phyloP scores from a whole-genome alignment of 2,113 vertebrate genomes.

The Perca schrenkii region DNA sequence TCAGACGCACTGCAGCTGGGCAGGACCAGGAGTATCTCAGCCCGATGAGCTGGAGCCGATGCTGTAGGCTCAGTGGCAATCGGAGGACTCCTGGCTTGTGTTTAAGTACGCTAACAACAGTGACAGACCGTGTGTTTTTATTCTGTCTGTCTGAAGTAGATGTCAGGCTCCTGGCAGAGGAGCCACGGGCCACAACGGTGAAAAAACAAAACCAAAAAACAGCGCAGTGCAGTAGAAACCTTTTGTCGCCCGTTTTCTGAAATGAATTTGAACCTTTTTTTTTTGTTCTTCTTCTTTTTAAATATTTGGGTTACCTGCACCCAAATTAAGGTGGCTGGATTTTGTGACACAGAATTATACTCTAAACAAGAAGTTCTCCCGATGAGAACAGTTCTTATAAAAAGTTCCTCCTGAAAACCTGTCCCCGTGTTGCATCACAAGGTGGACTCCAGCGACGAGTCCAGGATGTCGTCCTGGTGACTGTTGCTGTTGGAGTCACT shows the following conservation, averaged over 20 bases:
- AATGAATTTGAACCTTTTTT: constrained; percentile 80
- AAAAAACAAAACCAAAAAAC: constrained; percentile 48
- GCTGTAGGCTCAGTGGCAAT: constrained; percentile 17
- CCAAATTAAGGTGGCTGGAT: constrained; percentile 83
- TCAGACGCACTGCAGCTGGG: constrained; percentile 27
- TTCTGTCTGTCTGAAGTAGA: constrained; percentile 55
- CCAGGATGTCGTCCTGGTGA: constrained; percentile 95
- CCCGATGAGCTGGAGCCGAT: constrained; percentile 1
- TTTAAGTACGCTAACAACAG: constrained; percentile 33
- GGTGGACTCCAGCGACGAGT: constrained; percentile 94
- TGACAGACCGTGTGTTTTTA: constrained; percentile 67
- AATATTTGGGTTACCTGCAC: constrained; percentile 87
- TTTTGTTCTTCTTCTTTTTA: constrained; percentile 50
- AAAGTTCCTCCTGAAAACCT: constrained; percentile 16
- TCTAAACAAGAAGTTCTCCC: constrained; percentile 4
- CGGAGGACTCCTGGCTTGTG: constrained; percentile 41
- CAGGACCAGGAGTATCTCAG: background rate
- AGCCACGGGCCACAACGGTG: constrained; percentile 87
- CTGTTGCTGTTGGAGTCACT: constrained; percentile 98
- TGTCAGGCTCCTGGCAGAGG: constrained; percentile 81
- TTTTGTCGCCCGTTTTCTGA: constrained; percentile 64
- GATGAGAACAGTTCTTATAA: constrained; percentile 14
- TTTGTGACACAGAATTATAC: constrained; percentile 71
- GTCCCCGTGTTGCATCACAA: constrained; percentile 84
- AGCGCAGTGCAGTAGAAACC: constrained; percentile 63